Evolutionary conservation across 2,888 invertebrate species (phyloP).

Genomic region (Netelia fuscicornis): DNA sequence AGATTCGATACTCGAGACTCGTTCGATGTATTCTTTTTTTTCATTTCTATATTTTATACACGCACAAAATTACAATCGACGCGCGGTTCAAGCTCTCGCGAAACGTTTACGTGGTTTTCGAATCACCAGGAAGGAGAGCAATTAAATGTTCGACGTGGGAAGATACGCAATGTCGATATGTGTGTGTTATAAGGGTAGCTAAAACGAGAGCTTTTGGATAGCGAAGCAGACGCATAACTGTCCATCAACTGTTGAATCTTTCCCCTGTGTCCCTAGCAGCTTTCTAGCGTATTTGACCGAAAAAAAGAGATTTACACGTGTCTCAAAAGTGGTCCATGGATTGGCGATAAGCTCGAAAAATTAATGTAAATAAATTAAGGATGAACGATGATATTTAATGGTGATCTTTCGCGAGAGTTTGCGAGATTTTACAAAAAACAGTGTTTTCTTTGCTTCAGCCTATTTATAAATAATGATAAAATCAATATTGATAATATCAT

Average conservation of each 20-base stretch:
- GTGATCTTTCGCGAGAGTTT: too few relatives aligned
- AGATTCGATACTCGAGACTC: slow-evolving; percentile 48
- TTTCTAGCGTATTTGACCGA: not conserved
- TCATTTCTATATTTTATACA: not conserved
- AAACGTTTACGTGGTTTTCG: not conserved
- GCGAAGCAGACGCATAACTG: slow-evolving; percentile 17
- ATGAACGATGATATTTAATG: too few relatives aligned
- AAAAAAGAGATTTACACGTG: slow-evolving; percentile 15
- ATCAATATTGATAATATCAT: too few relatives aligned
- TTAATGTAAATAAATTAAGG: too few relatives aligned
- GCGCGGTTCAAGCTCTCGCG: not conserved
- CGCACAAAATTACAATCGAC: not conserved
- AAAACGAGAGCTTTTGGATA: not conserved
- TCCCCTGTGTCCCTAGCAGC: not conserved
- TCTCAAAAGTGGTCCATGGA: not conserved
- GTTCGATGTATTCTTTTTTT: not conserved
- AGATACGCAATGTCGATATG: too few relatives aligned
- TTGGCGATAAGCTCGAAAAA: too few relatives aligned
- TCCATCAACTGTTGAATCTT: slow-evolving; percentile 16
- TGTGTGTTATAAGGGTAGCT: not conserved
- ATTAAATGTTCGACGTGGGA: not conserved
- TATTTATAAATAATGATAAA: too few relatives aligned
- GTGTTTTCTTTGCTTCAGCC: too few relatives aligned
- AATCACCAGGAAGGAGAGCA: not conserved
- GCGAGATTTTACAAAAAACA: too few relatives aligned